These are phyloP conservation scores for Euwallacea fornicatus DNA, from an alignment of 1,140 invertebrate genomes.

Conservation along the genomic window DNA sequence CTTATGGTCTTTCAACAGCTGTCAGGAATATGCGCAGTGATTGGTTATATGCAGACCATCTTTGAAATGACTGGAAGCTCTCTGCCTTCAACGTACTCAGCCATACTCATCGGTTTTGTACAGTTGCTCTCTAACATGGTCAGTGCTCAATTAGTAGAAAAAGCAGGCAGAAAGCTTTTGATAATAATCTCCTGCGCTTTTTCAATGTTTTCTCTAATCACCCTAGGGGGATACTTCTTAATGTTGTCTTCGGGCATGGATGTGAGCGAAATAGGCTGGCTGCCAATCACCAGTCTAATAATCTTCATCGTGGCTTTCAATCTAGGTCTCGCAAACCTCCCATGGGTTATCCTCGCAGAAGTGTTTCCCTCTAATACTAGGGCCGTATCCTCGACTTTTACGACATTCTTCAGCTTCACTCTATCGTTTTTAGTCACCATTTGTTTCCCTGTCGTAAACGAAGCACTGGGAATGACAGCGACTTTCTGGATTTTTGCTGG, in stretches of 20 bases:
- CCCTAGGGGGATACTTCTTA: slow-evolving; percentile 38
- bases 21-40: slow-evolving; percentile 78
- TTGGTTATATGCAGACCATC: slow-evolving; percentile 76
- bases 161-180: slow-evolving; percentile 51
- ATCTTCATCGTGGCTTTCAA: slow-evolving; percentile 44
- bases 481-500: slow-evolving; percentile 79
- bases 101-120: slow-evolving; percentile 34
- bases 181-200: slow-evolving; percentile 34
- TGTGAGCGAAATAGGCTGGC: slow-evolving; percentile 39
- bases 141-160: slow-evolving; percentile 37
- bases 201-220: slow-evolving; percentile 21
- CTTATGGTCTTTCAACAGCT: slow-evolving; percentile 75
- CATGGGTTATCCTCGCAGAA: slow-evolving; percentile 82
- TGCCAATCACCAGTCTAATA: slow-evolving; percentile 44
- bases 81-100: slow-evolving; percentile 51
- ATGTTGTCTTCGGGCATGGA: slow-evolving; percentile 22
- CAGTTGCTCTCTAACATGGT: slow-evolving; percentile 30
- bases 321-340: slow-evolving; percentile 74
- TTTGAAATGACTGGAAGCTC: slow-evolving; percentile 64
- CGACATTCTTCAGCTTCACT: slow-evolving; percentile 74
- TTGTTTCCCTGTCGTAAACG: slow-evolving; percentile 64
- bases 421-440: slow-evolving; percentile 78
- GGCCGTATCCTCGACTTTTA: slow-evolving; percentile 70
- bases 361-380: slow-evolving; percentile 76
- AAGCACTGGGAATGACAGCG: slow-evolving; percentile 64